Evolutionary conservation across 2,797 vertebrate species (phyloP).

Genomic region (Halcyon badia): DNA sequence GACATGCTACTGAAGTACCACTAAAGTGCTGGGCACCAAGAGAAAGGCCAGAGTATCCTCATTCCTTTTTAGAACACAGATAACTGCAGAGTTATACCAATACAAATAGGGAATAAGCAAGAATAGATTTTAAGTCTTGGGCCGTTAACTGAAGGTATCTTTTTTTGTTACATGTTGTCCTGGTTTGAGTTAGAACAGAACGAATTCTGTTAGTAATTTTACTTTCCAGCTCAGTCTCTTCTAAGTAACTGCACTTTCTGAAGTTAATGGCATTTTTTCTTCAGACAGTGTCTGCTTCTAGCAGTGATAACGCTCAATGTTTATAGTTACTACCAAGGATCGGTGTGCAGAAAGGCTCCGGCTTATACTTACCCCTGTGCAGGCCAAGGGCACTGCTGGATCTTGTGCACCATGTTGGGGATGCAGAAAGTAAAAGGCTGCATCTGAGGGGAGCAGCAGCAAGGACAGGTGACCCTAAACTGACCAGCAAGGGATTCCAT

Average conservation of each 20-base stretch:
- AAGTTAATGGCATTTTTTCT: neutral
- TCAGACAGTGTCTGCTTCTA: neutral
- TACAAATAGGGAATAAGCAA: neutral
- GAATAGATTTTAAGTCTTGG: neutral
- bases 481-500: neutral
- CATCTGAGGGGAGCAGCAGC: neutral
- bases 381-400: neutral
- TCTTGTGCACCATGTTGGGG: neutral
- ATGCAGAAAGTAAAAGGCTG: neutral
- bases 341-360: neutral
- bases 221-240: neutral
- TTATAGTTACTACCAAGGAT: neutral
- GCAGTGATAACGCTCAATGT: neutral
- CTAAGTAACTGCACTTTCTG: neutral
- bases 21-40: neutral
- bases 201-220: neutral
- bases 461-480: neutral
- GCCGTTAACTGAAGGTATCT: neutral
- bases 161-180: neutral
- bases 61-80: neutral
- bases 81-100: neutral
- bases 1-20: neutral
- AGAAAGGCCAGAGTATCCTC: neutral
- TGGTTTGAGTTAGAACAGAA: neutral
- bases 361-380: neutral